Base-by-base conservation (phyloP, 2,888 invertebrate species). In the Unio pictorum region DNA sequence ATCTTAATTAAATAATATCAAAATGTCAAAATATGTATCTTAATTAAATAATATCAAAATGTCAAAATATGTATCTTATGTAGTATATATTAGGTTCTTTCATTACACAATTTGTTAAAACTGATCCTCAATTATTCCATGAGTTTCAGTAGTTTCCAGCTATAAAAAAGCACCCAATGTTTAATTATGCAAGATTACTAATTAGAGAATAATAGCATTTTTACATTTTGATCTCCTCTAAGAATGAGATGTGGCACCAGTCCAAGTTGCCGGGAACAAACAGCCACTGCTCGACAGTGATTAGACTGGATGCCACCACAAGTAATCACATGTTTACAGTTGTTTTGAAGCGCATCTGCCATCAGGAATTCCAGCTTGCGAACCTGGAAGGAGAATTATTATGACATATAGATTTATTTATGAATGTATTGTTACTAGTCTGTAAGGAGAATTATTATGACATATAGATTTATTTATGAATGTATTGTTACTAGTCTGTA, bases 281-380 rank as follows among this genome's bases (percentile, higher is more conserved):
- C 78, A 15, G 87, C 84, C 18, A 84, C 82, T 8, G 87, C 82
- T 64, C 88, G 61, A 66, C 87, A 87, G 74, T 88, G 87, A 74
- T 88, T 88, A 66, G 86, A 87, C 73, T 88, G 87, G 20, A 87
- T 55, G 4, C 82, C 82, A 4, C 88, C 88, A 74, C 84, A 83
- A 0, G 88, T 88, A 18, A 87, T 84, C 65, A 89, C 81, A 74
- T 87, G 86, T 59, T 78, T 71, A 74, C 85, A 87, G 4, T 79
- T 74, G 59, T 74, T 72, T 0, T 76, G 63, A 17, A 87, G 7
- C 7, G 87, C 87, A 71, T 88, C 87, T 28, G 87, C 88, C 69
- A 89, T 74, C 20, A 89, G 67, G 73, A 88, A 89, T 72, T 89
- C 88, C 45, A 89, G 74, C 66, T 88, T 89, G 57, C 88, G 66